Evolutionary conservation across 2,888 invertebrate genomes (phyloP), one percentile per base, ranked within the genome.

Genomic region (Polydrusus cervinus): DNA sequence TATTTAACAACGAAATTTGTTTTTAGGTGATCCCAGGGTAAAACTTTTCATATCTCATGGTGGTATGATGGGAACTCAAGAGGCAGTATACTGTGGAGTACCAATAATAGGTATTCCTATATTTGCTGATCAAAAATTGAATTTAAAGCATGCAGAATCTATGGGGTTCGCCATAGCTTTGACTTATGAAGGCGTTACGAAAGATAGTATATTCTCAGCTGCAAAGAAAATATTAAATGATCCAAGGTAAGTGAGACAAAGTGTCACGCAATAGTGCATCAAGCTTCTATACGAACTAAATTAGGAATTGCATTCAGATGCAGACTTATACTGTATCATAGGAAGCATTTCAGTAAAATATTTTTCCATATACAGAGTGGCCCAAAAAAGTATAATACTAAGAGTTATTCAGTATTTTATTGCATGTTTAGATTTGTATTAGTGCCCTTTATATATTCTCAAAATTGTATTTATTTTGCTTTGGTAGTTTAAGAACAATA

Each of bases 41-140:
- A 85, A 84, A 71, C 83, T 89, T 3, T 89, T 90, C 79, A 86
- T 90, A 69, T 88, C 88, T 1, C 90, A 90, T 80, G 90, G 90
- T 14, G 90, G 89, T 5, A 84, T 89, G 72, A 86, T 89, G 81
- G 87, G 89, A 45, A 84, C 86, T 40, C 88, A 88, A 78, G 90
- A 90, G 80, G 86, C 88, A 2, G 84, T 86, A 6, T 85, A 86
- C 78, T 85, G 87, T 70, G 88, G 87, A 0, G 85, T 87, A 10
- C 88, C 88, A 6, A 78, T 87, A 8, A 70, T 88, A 6, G 87
- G 87, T 45, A 83, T 87, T 45, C 87, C 87, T 1, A 51, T 87
- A 3, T 85, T 85, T 73, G 84, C 81, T 2, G 87, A 87, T 73
- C 87, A 87, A 80, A 88, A 88, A 0, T 83, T 90, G 30, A 91